Base-by-base conservation (phyloP, 2,113 vertebrate species). In the Pogonocichla stellata region DNA sequence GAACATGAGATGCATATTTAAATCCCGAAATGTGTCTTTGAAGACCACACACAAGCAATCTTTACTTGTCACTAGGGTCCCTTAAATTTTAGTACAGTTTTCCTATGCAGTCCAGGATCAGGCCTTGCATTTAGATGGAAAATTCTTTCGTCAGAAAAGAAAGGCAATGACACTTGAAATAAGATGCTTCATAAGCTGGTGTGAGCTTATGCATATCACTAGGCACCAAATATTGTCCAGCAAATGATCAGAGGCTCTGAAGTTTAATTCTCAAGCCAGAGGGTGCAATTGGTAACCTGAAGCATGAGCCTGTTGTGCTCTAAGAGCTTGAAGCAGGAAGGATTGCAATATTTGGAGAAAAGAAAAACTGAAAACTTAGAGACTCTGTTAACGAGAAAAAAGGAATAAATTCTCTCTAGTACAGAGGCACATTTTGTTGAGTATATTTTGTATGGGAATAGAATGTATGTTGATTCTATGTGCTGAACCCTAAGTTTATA, bases 141-240 rank as follows among this genome's bases (percentile, higher is more conserved):
- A 96, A 94, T 86, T 96, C 87, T 58, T 92, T 77, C 23, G 18
- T 26, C 0, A 4, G 43, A 88, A 67, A 87, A 88, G 48, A 92
- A 86, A 90, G 43, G 47, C 80, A 77, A 15, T 45, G 80, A 84
- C 57, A 79, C 69, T 75, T 79, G 73, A 96, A 96, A 88, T 70
- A 80, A 92, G 67, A 95, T 42, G 81, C 74, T 95, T 77, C 54
- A 54, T 47, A 85, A 91, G 51, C 38, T 42, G 50, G 8, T 18
- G 45, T 54, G 47, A 90, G 50, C n/a, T 88, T 93, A 77, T 36
- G 47, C 38, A 25, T 66, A 57, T 60, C 75, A 92, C 20, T 29
- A 72, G 45, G 36, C 71, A 91, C 58, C 87, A 96, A 84, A 92
- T 67, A 64, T 31, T 75, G 23, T 90, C 38, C 71, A 74, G 14